A percentile compares a stretch with the other conserved stretches of the same genome.
Evolutionary conservation across 2,888 invertebrate genomes (phyloP).

Genomic region (Drosophila hamatofila): DNA sequence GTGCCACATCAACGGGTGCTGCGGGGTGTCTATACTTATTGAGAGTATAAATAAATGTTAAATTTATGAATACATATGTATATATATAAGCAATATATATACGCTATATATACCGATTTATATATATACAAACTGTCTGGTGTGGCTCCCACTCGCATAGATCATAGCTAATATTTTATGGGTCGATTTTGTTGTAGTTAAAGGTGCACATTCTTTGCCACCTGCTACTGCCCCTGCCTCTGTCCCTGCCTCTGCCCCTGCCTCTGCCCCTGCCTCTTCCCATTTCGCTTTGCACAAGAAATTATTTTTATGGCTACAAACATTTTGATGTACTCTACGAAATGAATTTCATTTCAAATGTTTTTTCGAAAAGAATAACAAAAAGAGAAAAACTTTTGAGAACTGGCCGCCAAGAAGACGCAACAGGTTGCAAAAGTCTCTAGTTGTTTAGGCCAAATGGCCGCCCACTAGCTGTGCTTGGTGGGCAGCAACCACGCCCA

Average conservation of each 20-base stretch:
- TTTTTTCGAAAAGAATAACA: slow-evolving; percentile 22
- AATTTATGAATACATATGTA: slow-evolving; percentile 32
- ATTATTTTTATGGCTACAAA: slow-evolving; percentile 56
- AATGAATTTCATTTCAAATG: slow-evolving; percentile 44
- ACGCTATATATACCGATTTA: neutral
- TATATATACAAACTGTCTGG: slow-evolving; percentile 32
- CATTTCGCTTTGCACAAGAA: slow-evolving; percentile 12
- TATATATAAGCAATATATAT: neutral
- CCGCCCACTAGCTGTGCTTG: slow-evolving; percentile 7
- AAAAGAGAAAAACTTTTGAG: slow-evolving; percentile 2
- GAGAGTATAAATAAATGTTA: slow-evolving; percentile 60
- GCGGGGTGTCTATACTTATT: slow-evolving; percentile 22
- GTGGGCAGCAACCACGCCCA: slow-evolving; percentile 19
- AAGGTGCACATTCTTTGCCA: slow-evolving; percentile 24
- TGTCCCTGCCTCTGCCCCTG: slow-evolving; percentile 3
- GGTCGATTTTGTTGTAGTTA: slow-evolving; percentile 28
- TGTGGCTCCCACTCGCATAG: slow-evolving; percentile 56
- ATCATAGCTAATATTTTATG: slow-evolving; percentile 50
- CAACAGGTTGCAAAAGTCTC: slow-evolving; percentile 71
- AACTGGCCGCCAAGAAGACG: slow-evolving; percentile 29
- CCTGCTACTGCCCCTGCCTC: slow-evolving; percentile 22
- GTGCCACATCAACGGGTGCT: neutral
- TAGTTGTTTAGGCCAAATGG: slow-evolving; percentile 45
- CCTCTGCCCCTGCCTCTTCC: slow-evolving; percentile 3
- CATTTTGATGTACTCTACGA: slow-evolving; percentile 68